Base-by-base conservation (phyloP, 2,888 invertebrate species). In the Perithous albicinctus region DNA sequence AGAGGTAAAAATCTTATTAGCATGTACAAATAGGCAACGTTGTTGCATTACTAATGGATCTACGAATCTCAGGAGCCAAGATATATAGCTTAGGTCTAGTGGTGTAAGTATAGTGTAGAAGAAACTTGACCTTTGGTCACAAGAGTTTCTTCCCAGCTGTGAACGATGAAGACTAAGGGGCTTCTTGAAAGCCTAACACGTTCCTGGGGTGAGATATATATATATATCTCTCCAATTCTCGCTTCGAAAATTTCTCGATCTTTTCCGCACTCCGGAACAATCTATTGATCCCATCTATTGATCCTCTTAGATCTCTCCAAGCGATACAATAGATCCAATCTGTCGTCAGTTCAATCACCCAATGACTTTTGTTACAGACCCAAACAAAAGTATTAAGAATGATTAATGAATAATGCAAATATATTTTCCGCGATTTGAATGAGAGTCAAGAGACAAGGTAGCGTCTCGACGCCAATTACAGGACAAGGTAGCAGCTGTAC, bases 31-130 rank as follows among this genome's bases (percentile, higher is more conserved):
- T 67, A 69, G 67, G 5, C 35, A n/a, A 41, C 18, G 41, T 51
- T 61, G 51, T 75, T 75, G 66, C 48, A 73, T 69, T 75, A 35
- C 74, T 66, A 74, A 79, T 74, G 66, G 46, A 43, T 54, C 63
- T 80, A 29, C 4, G 10, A 64, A 63, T 59, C 35, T 69, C 67
- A 23, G 18, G 61, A 43, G 35, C 10, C 35, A 4, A 54, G 10
- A 12, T 35, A 12, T 29, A 51, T 20, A 61, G 10, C n/a, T 26
- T 29, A 56, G 15, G 7, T 43, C 10, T 29, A 20, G 12, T 23
- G 46, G 20, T 18, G 29, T 46, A 51, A 15, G 35, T 35, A 35
- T 35, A 61, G 12, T 56, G 41, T 38, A 51, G 61, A 46, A 1
- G 29, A 29, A 63, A 26, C 29, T 70, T 54, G 35, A 64, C 38